phyloP scores from a whole-genome alignment of 2,113 vertebrate species.

The Poeciliopsis retropinna region DNA sequence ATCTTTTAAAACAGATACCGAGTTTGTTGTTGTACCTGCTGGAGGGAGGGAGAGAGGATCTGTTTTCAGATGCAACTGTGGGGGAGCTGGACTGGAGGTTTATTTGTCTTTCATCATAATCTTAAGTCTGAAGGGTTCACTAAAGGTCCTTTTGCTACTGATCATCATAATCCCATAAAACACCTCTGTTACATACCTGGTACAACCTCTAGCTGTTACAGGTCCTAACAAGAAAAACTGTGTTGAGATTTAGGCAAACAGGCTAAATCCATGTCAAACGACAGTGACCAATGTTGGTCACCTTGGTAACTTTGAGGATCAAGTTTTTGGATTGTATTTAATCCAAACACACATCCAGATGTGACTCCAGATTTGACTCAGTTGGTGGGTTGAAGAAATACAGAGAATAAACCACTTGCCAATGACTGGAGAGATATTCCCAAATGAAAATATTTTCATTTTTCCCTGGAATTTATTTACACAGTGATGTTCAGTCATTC shows the following conservation, averaged over 20 bases:
- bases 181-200: conserved; percentile 40
- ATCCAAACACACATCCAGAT: not conserved
- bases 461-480: not conserved
- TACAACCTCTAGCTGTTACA: conserved; percentile 6
- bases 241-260: conserved; percentile 21
- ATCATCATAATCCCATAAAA: conserved; percentile 59
- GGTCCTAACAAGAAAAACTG: conserved; percentile 16
- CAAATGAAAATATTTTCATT: not conserved
- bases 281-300: conserved; percentile 11
- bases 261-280: conserved; percentile 1
- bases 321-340: not conserved
- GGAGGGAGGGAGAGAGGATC: conserved; percentile 60
- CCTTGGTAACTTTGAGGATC: not conserved
- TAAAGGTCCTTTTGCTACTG: conserved; percentile 21
- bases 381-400: not conserved
- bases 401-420: not conserved
- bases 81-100: conserved; percentile 58
- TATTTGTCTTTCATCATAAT: conserved; percentile 69
- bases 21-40: conserved; percentile 69
- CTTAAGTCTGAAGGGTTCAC: conserved; percentile 36
- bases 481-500: not conserved
- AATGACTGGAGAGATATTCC: not conserved
- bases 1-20: conserved; percentile 69
- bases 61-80: conserved; percentile 60
- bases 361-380: not conserved